phyloP scores from a whole-genome alignment of 2,113 vertebrate genomes.

The Butastur rufipennis region DNA sequence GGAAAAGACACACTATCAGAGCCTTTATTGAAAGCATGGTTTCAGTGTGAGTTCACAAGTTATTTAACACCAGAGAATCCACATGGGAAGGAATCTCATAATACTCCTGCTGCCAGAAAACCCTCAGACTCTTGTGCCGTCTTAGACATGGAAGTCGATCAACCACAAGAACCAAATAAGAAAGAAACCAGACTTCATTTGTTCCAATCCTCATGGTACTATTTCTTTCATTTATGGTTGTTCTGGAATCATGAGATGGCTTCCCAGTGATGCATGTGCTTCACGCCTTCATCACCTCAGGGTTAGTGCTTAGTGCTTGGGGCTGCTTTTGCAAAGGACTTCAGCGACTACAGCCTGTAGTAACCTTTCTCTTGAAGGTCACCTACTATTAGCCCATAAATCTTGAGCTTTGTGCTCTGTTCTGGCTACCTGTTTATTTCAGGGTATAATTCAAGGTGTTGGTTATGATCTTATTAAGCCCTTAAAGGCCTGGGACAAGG shows the following conservation, averaged over 20 bases:
- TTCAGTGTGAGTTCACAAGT: neutral
- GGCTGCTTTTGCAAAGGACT: neutral
- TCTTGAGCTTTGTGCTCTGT: slow-evolving; percentile 7
- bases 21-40: neutral
- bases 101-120: neutral
- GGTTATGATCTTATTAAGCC: slow-evolving; percentile 41
- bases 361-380: slow-evolving; percentile 47
- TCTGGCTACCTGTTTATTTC: slow-evolving; percentile 58
- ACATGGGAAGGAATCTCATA: neutral
- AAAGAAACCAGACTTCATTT: slow-evolving; percentile 24
- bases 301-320: neutral
- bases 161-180: slow-evolving; percentile 8
- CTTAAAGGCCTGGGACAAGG: slow-evolving; percentile 28
- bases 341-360: neutral
- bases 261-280: neutral
- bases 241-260: neutral
- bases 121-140: neutral
- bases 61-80: slow-evolving; percentile 6
- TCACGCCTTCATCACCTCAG: neutral
- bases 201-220: neutral
- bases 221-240: slow-evolving; percentile 20
- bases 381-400: slow-evolving; percentile 40
- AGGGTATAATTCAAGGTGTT: slow-evolving; percentile 54
- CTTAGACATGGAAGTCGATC: neutral
- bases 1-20: neutral